These are phyloP conservation scores for Euproctis similis DNA, from an alignment of 2,888 invertebrate genomes.

Conservation along the genomic window DNA sequence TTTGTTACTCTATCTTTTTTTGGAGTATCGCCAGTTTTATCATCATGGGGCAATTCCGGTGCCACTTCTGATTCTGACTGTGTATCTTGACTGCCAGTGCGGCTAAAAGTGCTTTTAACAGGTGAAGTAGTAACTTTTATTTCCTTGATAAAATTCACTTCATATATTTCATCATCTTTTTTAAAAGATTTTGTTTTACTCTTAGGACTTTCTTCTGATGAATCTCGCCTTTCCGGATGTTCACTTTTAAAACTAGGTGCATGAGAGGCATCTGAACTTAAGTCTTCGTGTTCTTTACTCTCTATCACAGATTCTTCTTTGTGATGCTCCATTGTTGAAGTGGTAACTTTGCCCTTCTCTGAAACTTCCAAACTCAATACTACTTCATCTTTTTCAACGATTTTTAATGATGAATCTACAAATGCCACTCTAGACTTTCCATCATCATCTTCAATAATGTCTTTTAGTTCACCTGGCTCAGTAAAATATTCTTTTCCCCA, in stretches of 20 bases:
- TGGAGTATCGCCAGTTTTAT: constrained; percentile 52
- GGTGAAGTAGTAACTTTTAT: constrained; percentile 71
- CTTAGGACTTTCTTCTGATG: constrained; percentile 60
- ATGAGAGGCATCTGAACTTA: constrained; percentile 67
- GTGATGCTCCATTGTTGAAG: constrained; percentile 62
- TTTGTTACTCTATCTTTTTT: constrained; percentile 50
- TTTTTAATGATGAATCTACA: constrained; percentile 60
- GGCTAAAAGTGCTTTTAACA: constrained; percentile 66
- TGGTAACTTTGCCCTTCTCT: constrained; percentile 65
- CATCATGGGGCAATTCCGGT: constrained; percentile 68
- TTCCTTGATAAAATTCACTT: constrained; percentile 72
- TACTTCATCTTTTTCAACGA: constrained; percentile 64
- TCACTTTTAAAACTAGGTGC: constrained; percentile 65
- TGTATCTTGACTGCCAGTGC: constrained; percentile 73
- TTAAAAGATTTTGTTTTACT: constrained; percentile 69
- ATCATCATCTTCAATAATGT: constrained; percentile 62
- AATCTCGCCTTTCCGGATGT: constrained; percentile 51
- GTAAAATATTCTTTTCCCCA: constrained; percentile 75
- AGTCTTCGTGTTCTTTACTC: constrained; percentile 67
- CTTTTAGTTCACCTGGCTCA: constrained; percentile 63
- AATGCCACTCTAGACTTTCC: constrained; percentile 54
- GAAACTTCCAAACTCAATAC: constrained; percentile 60
- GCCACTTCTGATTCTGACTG: constrained; percentile 74
- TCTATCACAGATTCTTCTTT: constrained; percentile 68
- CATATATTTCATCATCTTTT: constrained; percentile 66